These are phyloP conservation scores for Phasianus colchicus DNA, from an alignment of 2,113 vertebrate species.

Conservation along the genomic window DNA sequence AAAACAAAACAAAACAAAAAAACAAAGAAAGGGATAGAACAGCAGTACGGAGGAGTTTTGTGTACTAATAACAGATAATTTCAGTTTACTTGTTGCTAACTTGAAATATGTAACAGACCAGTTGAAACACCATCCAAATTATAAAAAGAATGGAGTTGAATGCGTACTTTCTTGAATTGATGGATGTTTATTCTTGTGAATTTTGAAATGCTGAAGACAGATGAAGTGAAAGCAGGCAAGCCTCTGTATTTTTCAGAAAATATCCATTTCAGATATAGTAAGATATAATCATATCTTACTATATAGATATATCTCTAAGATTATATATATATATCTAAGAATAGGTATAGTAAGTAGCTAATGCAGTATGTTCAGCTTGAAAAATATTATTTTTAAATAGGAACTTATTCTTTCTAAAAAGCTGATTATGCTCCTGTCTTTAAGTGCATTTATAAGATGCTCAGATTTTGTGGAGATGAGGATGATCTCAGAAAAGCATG, in stretches of 20 bases:
- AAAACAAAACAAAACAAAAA: background rate
- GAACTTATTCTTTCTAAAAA: background rate
- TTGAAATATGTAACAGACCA: background rate
- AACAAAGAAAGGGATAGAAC: too few relatives aligned
- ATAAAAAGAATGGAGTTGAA: background rate
- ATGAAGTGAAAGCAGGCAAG: background rate
- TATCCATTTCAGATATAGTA: background rate
- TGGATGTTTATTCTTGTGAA: background rate
- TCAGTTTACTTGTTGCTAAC: background rate
- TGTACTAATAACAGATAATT: background rate
- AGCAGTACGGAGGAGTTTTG: background rate
- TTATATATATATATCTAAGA: too few relatives aligned
- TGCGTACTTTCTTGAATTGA: background rate
- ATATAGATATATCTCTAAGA: too few relatives aligned
- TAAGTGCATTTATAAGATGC: background rate
- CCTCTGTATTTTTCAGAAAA: background rate
- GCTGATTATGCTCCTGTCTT: background rate
- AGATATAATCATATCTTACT: too few relatives aligned
- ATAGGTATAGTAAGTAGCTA: background rate
- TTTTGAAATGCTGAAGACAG: background rate
- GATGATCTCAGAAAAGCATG: conserved; percentile 74
- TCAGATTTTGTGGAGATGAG: background rate
- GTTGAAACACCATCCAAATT: background rate
- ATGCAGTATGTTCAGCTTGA: background rate
- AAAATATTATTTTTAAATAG: background rate